Evolutionary conservation across 2,797 vertebrate genomes (phyloP), one percentile per base, ranked within the genome.

Genomic region (Microctenopoma lineatum): DNA sequence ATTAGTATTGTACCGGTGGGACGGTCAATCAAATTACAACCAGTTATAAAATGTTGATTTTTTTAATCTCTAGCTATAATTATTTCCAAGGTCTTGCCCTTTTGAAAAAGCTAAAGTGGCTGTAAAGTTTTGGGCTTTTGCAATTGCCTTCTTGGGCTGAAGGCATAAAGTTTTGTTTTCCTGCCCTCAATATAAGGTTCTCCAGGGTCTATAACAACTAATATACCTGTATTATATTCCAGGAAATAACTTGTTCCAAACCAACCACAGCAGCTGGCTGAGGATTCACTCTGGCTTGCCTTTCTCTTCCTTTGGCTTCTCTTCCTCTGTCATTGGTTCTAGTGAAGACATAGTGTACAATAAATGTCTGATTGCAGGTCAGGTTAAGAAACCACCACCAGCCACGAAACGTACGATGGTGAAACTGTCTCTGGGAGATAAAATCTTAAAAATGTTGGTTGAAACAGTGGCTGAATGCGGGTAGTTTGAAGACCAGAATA

Each of bases 221-320:
- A 86, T 81, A 74, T 66, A 47, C 44, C 52, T 71, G 68, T 64
- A 52, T 63, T 75, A 38, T 75, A 56, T 86, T 89, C 82, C 84
- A 86, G 82, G 73, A 81, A 57, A 70, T 85, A 87, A 72, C 27
- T 80, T 0, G 16, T 48, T 87, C 81, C 83, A 86, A 75, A 77
- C 39, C 13, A 87, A 72, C 74, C 81, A 58, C 85, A 79, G 38
- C 15, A 38, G 32, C 61, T 79, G 78, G 73, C 72, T 18, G 57
- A 70, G 60, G 75, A 77, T 75, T 84, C 65, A 60, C 69, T 77
- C 66, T 64, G 78, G 67, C 54, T 53, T 18, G 25, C 65, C 38
- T 64, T 59, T 47, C 16, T n/a, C 44, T 73, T 41, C 60, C 39
- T 57, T 9, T 3, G 4, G 34, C 39, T 61, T 45, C 55, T 51